phyloP scores from a whole-genome alignment of 2,797 vertebrate species.

The Alca torda region DNA sequence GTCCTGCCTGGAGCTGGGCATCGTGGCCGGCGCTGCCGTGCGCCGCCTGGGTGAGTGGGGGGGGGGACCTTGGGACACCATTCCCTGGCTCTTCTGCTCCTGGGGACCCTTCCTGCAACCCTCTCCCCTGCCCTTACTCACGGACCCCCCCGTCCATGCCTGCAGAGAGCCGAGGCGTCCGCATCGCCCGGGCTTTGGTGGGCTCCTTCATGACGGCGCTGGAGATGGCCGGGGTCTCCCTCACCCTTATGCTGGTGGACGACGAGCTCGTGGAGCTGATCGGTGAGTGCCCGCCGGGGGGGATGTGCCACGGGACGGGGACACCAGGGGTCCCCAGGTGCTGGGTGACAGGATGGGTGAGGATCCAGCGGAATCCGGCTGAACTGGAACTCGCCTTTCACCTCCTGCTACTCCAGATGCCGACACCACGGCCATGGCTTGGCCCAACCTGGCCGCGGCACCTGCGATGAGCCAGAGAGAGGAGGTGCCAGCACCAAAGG shows the following conservation, averaged over 20 bases:
- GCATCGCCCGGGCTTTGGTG: slow-evolving; percentile 83
- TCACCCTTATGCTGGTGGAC: slow-evolving; percentile 84
- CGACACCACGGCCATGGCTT: slow-evolving; percentile 83
- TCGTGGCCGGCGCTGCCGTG: slow-evolving; percentile 83
- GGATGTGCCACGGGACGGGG: not conserved
- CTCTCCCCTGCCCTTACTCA: rapidly evolving
- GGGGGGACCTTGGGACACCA: not conserved
- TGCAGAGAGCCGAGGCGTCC: slow-evolving; percentile 80
- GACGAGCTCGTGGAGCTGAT: slow-evolving; percentile 82
- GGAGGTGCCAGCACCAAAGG: slow-evolving; percentile 41
- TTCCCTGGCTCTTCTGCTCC: not conserved
- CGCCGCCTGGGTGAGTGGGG: slow-evolving; percentile 80
- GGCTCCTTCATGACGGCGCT: slow-evolving; percentile 93
- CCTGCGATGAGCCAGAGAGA: slow-evolving; percentile 68
- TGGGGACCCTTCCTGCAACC: not conserved
- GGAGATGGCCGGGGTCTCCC: slow-evolving; percentile 92
- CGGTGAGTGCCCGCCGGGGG: slow-evolving; percentile 66
- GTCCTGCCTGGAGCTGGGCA: slow-evolving; percentile 90
- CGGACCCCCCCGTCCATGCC: not conserved
- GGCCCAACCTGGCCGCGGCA: slow-evolving; percentile 80
- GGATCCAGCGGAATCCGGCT: not conserved
- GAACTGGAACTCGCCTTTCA: not conserved
- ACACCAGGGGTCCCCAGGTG: not conserved
- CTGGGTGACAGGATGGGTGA: not conserved
- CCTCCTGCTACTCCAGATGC: slow-evolving; percentile 76